These are phyloP conservation scores for Chelonia mydas DNA, from an alignment of 2,797 vertebrate genomes.

Conservation along the genomic window DNA sequence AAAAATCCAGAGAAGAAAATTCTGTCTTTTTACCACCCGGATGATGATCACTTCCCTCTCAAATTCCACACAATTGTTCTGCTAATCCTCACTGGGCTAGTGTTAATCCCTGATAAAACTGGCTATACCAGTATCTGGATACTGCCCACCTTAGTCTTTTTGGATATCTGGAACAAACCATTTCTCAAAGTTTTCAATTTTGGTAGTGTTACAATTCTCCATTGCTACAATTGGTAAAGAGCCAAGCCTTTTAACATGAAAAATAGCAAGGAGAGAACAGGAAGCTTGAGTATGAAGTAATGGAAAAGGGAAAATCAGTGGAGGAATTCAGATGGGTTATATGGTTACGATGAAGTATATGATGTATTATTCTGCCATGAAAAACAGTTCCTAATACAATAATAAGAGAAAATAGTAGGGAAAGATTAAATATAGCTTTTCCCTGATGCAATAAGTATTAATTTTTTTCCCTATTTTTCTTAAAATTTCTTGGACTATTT, in stretches of 20 bases:
- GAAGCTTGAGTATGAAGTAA: neutral
- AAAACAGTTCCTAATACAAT: accelerated
- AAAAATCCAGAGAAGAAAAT: neutral
- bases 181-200: neutral
- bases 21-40: neutral
- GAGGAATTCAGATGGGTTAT: neutral
- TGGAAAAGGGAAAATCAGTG: neutral
- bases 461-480: neutral
- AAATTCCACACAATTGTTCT: neutral
- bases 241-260: neutral
- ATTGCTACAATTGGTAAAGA: neutral
- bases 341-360: neutral
- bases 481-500: neutral
- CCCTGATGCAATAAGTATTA: neutral
- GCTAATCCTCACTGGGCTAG: neutral
- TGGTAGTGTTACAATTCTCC: neutral
- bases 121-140: neutral
- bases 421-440: neutral
- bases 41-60: neutral
- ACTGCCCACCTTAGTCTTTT: neutral
- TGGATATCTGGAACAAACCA: neutral
- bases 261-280: neutral
- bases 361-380: neutral
- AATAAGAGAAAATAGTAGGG: neutral
- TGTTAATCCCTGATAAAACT: too few species aligned